phyloP scores from a whole-genome alignment of 1,140 invertebrate genomes.

The Procambarus virginalis region DNA sequence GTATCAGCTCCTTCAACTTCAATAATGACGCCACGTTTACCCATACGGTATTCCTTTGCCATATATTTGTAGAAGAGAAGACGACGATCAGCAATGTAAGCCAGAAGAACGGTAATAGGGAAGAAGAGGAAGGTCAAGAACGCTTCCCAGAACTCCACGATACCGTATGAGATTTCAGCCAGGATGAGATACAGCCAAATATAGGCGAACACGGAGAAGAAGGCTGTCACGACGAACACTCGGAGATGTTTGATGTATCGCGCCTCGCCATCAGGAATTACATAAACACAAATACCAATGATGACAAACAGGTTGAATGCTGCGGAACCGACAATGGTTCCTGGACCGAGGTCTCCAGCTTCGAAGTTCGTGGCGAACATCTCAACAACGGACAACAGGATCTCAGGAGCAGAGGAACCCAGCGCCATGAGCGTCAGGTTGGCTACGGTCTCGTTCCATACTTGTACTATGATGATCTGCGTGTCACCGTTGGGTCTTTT shows the following conservation, averaged over 20 bases:
- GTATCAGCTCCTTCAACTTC: conserved; percentile 85
- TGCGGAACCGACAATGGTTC: conserved; percentile 97
- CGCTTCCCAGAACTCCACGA: conserved; percentile 96
- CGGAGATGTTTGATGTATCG: conserved; percentile 96
- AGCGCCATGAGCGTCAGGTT: conserved; percentile 99
- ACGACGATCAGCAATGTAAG: conserved; percentile 95
- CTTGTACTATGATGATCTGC: conserved; percentile 88
- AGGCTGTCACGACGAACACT: conserved; percentile 98
- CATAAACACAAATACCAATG: conserved; percentile 94
- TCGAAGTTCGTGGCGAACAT: conserved; percentile 94
- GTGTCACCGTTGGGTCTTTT: conserved; percentile 86
- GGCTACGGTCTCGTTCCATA: conserved; percentile 97
- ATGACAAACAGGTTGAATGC: conserved; percentile 99
- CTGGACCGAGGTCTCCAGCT: conserved; percentile 96
- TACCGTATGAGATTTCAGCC: conserved; percentile 87
- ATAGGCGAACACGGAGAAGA: conserved; percentile 98
- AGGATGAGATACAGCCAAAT: conserved; percentile 99
- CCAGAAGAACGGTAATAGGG: conserved; percentile 96
- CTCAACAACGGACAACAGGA: conserved; percentile 96
- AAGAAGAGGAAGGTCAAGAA: conserved; percentile 97
- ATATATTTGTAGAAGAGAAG: conserved; percentile 94
- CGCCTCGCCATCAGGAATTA: conserved; percentile 92
- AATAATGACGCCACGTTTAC: conserved; percentile 91
- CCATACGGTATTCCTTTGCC: conserved; percentile 92
- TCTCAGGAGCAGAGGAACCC: conserved; percentile 95